A percentile compares a stretch with the other conserved stretches of the same genome.
These are phyloP conservation scores for Prietella phreatophila DNA, from an alignment of 2,113 vertebrate genomes.

Conservation along the genomic window DNA sequence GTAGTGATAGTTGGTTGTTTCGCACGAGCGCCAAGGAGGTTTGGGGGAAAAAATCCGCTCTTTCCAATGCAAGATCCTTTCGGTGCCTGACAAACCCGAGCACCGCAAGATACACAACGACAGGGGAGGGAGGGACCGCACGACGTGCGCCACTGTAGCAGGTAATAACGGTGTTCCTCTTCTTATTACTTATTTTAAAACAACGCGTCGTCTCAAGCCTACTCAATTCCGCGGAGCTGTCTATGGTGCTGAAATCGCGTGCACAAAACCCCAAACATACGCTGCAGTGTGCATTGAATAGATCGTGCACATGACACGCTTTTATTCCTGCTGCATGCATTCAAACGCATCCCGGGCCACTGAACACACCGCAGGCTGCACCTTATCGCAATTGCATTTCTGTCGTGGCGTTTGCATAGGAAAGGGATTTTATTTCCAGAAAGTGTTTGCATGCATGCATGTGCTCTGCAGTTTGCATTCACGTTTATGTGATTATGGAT, in stretches of 20 bases:
- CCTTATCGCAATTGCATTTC: not conserved
- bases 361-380: constrained; percentile 12
- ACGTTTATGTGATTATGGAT: not conserved
- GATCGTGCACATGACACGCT: not conserved
- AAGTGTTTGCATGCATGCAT: not conserved
- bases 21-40: constrained; percentile 24
- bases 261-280: not conserved
- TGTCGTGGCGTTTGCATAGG: not conserved
- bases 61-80: constrained; percentile 51
- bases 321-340: not conserved
- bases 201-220: not conserved
- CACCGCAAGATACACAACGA: not conserved
- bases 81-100: constrained; percentile 49
- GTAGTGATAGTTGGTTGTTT: constrained; percentile 33
- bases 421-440: not conserved
- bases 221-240: not conserved
- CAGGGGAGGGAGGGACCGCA: not conserved
- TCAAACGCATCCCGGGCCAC: constrained; percentile 5
- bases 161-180: not conserved
- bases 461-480: not conserved
- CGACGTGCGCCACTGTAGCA: constrained; percentile 7
- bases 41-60: not conserved
- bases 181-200: not conserved
- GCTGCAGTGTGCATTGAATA: not conserved
- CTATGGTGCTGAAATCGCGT: not conserved